Base-by-base conservation (phyloP, 2,888 invertebrate species). In the Coelinius sp. region DNA sequence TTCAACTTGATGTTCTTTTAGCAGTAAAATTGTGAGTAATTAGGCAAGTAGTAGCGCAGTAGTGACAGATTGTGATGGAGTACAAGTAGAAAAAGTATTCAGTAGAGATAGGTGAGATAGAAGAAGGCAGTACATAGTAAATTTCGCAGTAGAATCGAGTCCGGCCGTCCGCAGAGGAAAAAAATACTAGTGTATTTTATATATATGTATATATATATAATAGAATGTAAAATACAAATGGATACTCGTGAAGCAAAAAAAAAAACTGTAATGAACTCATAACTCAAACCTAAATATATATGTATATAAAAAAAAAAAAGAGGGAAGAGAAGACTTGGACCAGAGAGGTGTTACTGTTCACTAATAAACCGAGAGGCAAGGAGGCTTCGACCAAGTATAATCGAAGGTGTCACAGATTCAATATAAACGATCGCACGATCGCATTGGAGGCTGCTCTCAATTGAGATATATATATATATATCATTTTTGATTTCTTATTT, bases 281-380 rank as follows among this genome's bases (percentile, higher is more conserved):
- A 85, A 85, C 82, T 86, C 83, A 85, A 24, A 63, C 84, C 85
- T 86, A 86, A 82, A 83, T 82, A 82, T 84, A n/a, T n/a, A n/a
- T n/a, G n/a, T n/a, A n/a, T n/a, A n/a, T n/a, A n/a, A n/a, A n/a
- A n/a, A n/a, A n/a, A n/a, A n/a, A n/a, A n/a, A 82, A 84, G 83
- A 86, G 86, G 85, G 85, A 79, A 83, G 83, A 86, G 85, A 87
- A 88, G 85, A 86, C 82, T 86, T 86, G 87, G 87, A 88, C 87
- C 87, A 88, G 87, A 88, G 86, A 87, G 86, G 86, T 87, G 86
- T 86, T 86, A 86, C 84, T 87, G 86, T 41, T 87, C 87, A 88
- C 88, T 88, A 88, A 88, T 88, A 88, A 86, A 87, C 87, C 87
- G 88, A 88, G 86, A 88, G 87, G 86, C 88, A 88, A 86, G 87